Evolutionary conservation across 2,888 invertebrate genomes (phyloP).

Genomic region (Therioaphis trifolii): DNA sequence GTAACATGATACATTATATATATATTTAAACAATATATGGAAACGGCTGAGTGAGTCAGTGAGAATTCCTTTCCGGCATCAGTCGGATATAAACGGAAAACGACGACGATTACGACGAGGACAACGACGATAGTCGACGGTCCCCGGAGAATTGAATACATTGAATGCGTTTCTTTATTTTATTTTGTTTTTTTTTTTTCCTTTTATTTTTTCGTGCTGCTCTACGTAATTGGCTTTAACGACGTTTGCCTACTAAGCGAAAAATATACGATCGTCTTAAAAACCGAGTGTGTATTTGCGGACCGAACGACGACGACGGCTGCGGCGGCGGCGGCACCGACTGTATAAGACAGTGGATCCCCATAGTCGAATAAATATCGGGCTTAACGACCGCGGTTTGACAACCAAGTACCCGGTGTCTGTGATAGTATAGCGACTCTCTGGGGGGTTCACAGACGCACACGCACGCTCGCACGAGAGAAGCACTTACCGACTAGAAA

Average conservation of each 20-base stretch:
- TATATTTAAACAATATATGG: no score
- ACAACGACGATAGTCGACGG: not conserved
- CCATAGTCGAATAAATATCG: slow-evolving; percentile 57
- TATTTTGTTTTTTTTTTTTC: not conserved
- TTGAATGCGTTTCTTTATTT: not conserved
- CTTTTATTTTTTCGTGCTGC: not conserved
- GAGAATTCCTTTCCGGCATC: not conserved
- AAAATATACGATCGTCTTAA: slow-evolving; percentile 42
- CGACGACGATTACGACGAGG: not conserved
- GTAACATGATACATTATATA: no score
- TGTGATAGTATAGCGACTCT: slow-evolving; percentile 1
- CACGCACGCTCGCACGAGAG: not conserved
- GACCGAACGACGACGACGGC: not conserved
- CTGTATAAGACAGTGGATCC: slow-evolving; percentile 43
- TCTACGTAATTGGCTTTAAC: slow-evolving; percentile 53
- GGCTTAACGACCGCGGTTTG: slow-evolving; percentile 59
- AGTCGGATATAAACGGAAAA: not conserved
- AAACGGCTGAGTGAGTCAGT: not conserved
- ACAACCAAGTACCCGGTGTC: slow-evolving; percentile 45
- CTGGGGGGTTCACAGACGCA: slow-evolving; percentile 16
- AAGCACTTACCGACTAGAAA: slow-evolving; percentile 18
- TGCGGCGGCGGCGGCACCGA: no score
- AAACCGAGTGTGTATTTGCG: slow-evolving; percentile 19
- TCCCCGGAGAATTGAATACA: slow-evolving; percentile 37
- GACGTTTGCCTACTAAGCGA: slow-evolving; percentile 42